These are phyloP conservation scores for Chironomus tentans DNA, from an alignment of 2,888 invertebrate genomes.

Conservation along the genomic window DNA sequence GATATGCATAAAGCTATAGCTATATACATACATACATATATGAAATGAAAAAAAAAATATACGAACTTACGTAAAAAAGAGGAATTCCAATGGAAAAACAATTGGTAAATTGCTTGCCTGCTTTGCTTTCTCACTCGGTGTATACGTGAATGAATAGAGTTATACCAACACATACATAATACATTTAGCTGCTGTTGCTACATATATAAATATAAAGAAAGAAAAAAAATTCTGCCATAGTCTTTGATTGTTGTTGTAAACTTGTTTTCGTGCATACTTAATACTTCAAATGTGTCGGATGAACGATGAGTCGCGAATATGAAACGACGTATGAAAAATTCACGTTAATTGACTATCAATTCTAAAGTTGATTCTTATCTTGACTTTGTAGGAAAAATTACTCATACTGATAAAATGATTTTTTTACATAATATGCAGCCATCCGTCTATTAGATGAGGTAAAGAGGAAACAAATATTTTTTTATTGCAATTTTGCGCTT, in stretches of 20 bases:
- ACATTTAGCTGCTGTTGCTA: background rate
- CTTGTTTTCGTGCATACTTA: slow-evolving; percentile 10
- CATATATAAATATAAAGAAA: background rate
- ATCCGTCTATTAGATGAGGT: background rate
- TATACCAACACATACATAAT: background rate
- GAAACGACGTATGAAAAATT: background rate
- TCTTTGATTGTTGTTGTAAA: background rate
- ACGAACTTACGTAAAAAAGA: slow-evolving; percentile 19
- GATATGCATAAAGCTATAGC: background rate
- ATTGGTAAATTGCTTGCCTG: slow-evolving; percentile 12
- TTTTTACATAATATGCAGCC: background rate
- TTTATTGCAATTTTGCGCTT: background rate
- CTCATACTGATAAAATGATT: background rate
- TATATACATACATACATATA: no score
- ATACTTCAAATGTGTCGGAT: background rate
- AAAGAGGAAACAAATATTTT: background rate
- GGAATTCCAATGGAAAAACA: slow-evolving; percentile 26
- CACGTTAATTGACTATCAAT: slow-evolving; percentile 2
- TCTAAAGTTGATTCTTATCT: background rate
- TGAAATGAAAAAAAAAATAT: background rate
- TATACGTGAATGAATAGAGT: slow-evolving; percentile 1
- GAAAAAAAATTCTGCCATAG: no score
- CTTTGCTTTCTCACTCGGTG: background rate
- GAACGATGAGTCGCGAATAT: background rate
- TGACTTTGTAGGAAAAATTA: background rate